Conservation (phyloP, 2,888 invertebrate genomes). For the Amphipoea lucens region DNA sequence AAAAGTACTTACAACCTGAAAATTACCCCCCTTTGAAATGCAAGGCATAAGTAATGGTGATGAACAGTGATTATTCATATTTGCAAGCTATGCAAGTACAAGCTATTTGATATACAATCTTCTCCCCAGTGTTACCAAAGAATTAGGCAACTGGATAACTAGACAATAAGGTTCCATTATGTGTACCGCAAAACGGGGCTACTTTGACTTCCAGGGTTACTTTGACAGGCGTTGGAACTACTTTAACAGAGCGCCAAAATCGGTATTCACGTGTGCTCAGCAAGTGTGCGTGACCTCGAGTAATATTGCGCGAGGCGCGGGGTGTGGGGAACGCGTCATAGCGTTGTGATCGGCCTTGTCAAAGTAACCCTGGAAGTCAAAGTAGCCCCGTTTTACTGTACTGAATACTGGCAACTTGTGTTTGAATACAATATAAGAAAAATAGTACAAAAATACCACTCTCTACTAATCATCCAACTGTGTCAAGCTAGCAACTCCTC, state of each 20-base stretch:
- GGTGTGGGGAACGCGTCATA: no score
- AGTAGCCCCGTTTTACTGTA: no score
- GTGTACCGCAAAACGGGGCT: no score
- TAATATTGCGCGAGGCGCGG: no score
- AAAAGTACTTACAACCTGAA: background rate
- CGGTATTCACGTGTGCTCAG: no score
- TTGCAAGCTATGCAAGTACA: background rate
- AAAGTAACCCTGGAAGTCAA: no score
- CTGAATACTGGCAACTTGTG: background rate
- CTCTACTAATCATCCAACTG: conserved; percentile 91
- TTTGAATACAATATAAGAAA: background rate
- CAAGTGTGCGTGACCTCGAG: no score
- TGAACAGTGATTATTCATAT: background rate
- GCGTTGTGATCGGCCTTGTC: no score
- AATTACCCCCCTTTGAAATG: background rate
- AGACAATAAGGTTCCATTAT: background rate
- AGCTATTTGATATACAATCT: background rate
- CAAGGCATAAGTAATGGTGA: background rate
- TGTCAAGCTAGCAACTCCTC: conserved; percentile 94
- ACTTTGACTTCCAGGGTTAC: no score
- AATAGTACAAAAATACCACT: background rate
- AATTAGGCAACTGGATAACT: background rate
- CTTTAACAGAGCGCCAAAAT: no score
- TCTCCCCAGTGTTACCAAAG: background rate
- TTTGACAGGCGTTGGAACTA: no score